These are phyloP conservation scores for Nycticorax nycticorax DNA, from an alignment of 2,113 vertebrate genomes.

Conservation along the genomic window DNA sequence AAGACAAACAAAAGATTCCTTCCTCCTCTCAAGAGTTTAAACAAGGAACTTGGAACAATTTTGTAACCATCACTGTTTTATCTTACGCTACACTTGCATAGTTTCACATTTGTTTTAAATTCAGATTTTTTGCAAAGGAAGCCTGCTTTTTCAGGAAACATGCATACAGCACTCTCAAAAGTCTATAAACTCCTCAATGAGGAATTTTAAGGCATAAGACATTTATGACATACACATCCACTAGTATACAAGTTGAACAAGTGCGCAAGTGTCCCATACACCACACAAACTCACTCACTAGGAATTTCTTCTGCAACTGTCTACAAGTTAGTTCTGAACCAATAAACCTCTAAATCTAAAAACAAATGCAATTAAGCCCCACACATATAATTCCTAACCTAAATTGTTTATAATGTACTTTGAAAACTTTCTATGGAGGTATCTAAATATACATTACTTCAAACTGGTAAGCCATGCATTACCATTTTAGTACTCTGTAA, in stretches of 20 bases:
- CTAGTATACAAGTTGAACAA: background rate
- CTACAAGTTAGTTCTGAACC: background rate
- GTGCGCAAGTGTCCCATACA: background rate
- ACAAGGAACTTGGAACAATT: background rate
- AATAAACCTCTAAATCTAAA: background rate
- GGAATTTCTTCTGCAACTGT: background rate
- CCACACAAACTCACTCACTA: background rate
- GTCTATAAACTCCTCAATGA: background rate
- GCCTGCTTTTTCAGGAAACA: background rate
- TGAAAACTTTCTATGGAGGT: background rate
- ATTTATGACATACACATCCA: background rate
- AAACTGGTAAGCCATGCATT: background rate
- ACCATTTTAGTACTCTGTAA: background rate
- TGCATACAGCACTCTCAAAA: background rate
- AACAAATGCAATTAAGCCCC: background rate
- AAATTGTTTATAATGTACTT: background rate
- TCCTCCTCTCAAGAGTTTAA: background rate
- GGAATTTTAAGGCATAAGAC: background rate
- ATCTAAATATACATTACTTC: background rate
- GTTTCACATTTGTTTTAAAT: background rate
- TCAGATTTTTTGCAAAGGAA: background rate
- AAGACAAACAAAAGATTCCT: background rate
- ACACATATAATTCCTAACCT: background rate
- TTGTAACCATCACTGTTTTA: background rate
- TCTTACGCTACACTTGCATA: background rate